Evolutionary conservation across 2,888 invertebrate species (phyloP), one percentile per base, ranked within the genome.

Genomic region (Metopia argyrocephala): DNA sequence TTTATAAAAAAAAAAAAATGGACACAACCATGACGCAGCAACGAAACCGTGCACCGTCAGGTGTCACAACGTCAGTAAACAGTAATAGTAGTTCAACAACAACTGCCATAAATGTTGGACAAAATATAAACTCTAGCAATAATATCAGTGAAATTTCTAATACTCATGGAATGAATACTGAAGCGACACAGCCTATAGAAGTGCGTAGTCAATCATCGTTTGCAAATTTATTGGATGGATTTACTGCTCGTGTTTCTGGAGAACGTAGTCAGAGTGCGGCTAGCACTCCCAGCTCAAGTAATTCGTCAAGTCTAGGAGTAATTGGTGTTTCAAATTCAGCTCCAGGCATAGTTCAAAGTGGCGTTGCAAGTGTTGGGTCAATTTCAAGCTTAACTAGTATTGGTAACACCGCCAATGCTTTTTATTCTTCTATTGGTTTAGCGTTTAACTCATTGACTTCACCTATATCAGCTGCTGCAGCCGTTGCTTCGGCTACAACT

Each of bases 381-480:
- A 87, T 88, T 69, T 87, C 87, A 61, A 87, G 87, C 76, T 84
- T 87, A 23, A 86, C 87, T 65, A 88, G 88, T 78, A 87, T 88
- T 80, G 87, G 87, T 69, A 88, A 87, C 20, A 89, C 89, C 64
- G 88, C 88, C 66, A 88, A 88, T 85, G 89, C 88, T 31, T 87
- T 88, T 65, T 88, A 88, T 81, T 88, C 89, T 68, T 89, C 89
- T 62, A 86, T 88, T 69, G 89, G 88, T 59, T 84, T 88, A 73
- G 88, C 88, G 1, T 85, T 89, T 66, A 88, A 88, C 83, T 88
- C 88, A 5, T 85, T 88, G 64, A 89, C 88, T 56, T 88, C 89
- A 6, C 88, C 88, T 3, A 88, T 88, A 48, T 86, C 87, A n/a
- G 89, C 89, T 1, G 89, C 88, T 5, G 88, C 88, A 3, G 88